A percentile compares a stretch with the other conserved stretches of the same genome.
These are phyloP conservation scores for Harmothoe impar DNA, from an alignment of 2,888 invertebrate genomes.

Conservation along the genomic window DNA sequence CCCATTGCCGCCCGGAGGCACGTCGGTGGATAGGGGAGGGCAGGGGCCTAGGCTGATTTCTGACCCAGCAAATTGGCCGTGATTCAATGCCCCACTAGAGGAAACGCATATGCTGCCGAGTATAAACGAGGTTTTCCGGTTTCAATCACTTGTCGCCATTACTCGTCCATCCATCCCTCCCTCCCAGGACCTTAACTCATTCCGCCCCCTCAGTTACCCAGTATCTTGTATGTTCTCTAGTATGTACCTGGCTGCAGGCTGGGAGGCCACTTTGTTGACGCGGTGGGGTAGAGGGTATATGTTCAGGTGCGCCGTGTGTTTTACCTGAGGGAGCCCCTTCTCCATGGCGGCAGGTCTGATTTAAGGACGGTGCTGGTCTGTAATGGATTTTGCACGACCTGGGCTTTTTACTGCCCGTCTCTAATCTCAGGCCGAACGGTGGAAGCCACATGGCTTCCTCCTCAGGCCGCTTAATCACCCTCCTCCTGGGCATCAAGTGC, in stretches of 20 bases:
- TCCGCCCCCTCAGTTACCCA: too few relatives aligned
- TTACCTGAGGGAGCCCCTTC: background rate
- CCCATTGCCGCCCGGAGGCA: slow-evolving; percentile 2
- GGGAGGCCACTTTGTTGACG: background rate
- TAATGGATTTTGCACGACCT: background rate
- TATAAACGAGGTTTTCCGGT: slow-evolving; percentile 20
- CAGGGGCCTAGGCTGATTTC: slow-evolving; percentile 4
- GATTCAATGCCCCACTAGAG: slow-evolving; percentile 46
- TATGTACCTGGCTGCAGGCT: background rate
- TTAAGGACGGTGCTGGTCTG: background rate
- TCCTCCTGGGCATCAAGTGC: background rate
- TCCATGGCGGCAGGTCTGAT: background rate
- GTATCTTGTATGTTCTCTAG: background rate
- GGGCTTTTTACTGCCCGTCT: background rate
- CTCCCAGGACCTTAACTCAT: background rate
- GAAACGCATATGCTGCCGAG: slow-evolving; percentile 34
- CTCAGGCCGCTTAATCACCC: slow-evolving; percentile 38
- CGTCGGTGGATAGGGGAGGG: background rate
- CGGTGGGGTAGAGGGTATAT: slow-evolving; percentile 1
- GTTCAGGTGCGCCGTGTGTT: slow-evolving; percentile 16
- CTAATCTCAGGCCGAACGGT: background rate
- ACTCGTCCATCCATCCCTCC: background rate
- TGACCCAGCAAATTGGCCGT: slow-evolving; percentile 38
- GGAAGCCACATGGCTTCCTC: slow-evolving; percentile 49
- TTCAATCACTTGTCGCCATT: slow-evolving; percentile 25